Percentiles rank a stretch among this genome's conserved stretches.
These are phyloP conservation scores for Allobates femoralis DNA, from an alignment of 2,797 vertebrate species.

Conservation along the genomic window DNA sequence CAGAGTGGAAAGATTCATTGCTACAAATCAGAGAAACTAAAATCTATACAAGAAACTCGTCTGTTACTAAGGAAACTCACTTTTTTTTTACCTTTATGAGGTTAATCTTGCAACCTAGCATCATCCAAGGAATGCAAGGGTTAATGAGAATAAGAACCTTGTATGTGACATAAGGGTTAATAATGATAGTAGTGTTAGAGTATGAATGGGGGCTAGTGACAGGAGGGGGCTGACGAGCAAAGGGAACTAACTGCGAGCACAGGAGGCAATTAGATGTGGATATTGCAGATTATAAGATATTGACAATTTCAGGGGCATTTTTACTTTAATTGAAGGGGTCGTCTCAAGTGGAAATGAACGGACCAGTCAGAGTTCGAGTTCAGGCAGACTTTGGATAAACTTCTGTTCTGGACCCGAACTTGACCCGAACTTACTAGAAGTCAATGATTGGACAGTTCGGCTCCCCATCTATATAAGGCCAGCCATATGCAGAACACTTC, in stretches of 20 bases:
- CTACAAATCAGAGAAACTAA: not conserved
- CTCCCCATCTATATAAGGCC: too few relatives aligned
- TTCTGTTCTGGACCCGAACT: too few relatives aligned
- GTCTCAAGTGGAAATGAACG: too few relatives aligned
- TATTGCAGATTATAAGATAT: too few relatives aligned
- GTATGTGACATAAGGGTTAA: not conserved
- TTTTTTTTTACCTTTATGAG: not conserved
- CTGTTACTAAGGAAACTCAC: not conserved
- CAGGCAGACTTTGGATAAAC: too few relatives aligned
- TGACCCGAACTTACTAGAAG: too few relatives aligned
- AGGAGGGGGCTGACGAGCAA: constrained; percentile 27
- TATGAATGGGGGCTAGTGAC: constrained; percentile 1
- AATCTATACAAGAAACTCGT: not conserved
- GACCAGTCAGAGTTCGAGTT: too few relatives aligned
- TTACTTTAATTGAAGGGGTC: too few relatives aligned
- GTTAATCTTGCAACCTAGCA: not conserved
- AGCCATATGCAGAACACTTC: too few relatives aligned
- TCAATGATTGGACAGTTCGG: too few relatives aligned
- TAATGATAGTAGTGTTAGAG: not conserved
- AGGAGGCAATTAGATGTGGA: too few relatives aligned
- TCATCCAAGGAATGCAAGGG: not conserved
- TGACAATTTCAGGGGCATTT: too few relatives aligned
- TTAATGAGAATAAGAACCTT: not conserved
- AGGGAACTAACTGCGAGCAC: not conserved
- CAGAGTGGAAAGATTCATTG: not conserved